Percentiles rank a stretch among this genome's conserved stretches.
Evolutionary conservation across 2,113 vertebrate genomes (phyloP).

Genomic region (Cavia aperea): DNA sequence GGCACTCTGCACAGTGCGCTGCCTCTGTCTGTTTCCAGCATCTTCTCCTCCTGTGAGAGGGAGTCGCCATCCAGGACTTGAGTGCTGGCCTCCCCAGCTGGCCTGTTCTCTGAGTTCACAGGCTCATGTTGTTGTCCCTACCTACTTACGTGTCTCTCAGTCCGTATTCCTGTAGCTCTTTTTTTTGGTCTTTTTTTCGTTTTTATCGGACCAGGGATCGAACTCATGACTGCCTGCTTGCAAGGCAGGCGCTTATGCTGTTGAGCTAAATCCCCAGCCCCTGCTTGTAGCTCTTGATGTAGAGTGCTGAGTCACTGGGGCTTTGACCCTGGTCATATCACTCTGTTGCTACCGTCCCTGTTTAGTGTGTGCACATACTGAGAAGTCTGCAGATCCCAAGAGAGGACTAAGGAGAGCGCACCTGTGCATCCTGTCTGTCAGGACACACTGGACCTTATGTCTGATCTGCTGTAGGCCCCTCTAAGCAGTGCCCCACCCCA

Average conservation of each 20-base stretch:
- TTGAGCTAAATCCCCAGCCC: too few species aligned
- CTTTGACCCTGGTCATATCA: background rate
- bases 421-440: background rate
- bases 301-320: background rate
- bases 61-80: rapidly evolving
- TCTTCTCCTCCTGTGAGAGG: background rate
- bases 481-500: background rate
- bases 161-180: background rate
- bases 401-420: background rate
- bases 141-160: background rate
- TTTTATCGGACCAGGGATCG: too few species aligned
- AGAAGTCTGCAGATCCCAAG: background rate
- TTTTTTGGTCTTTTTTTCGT: too few species aligned
- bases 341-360: too few species aligned
- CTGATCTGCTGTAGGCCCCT: background rate
- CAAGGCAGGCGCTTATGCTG: too few species aligned
- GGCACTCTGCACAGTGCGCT: too few species aligned
- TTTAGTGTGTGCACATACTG: background rate
- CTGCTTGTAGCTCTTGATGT: background rate
- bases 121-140: background rate
- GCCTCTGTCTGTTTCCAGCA: background rate
- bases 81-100: background rate
- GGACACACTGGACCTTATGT: background rate
- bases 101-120: background rate
- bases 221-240: too few species aligned